Conservation (phyloP, 2,797 vertebrate genomes). For the Micromesistius poutassou region DNA sequence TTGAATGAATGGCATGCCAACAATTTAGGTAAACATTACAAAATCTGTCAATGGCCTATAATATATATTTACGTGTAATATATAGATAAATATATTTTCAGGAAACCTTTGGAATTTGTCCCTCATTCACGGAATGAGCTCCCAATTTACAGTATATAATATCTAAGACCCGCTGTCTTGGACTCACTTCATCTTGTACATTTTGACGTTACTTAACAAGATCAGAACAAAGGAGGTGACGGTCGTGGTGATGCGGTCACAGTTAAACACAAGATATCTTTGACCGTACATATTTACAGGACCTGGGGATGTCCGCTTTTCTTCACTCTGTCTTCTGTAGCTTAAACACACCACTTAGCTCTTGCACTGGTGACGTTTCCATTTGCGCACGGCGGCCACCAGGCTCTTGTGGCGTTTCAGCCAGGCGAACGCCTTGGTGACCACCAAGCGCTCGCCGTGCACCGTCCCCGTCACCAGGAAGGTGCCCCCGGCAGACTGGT, state of each 20-base stretch:
- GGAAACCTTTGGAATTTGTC: conserved; percentile 23
- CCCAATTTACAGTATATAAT: conserved; percentile 8
- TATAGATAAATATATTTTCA: conserved; percentile 57
- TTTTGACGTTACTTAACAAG: conserved; percentile 12
- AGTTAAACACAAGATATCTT: conserved; percentile 8
- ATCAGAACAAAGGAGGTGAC: neutral
- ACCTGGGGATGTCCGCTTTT: neutral
- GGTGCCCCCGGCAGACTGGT: conserved; percentile 68
- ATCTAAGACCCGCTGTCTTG: conserved; percentile 4
- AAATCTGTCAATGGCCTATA: conserved; percentile 39
- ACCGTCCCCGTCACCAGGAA: conserved; percentile 78
- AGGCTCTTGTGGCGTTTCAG: conserved; percentile 76
- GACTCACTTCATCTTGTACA: conserved; percentile 10
- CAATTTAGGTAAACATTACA: neutral
- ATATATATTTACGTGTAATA: conserved; percentile 60
- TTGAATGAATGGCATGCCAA: neutral
- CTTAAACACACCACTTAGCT: conserved; percentile 39
- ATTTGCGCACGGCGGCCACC: conserved; percentile 72
- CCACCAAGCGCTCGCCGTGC: conserved; percentile 73
- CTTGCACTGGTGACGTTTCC: conserved; percentile 78
- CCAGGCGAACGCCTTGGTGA: conserved; percentile 80
- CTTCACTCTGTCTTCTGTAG: neutral
- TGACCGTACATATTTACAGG: neutral
- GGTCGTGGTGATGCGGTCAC: neutral
- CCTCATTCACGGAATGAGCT: conserved; percentile 12